Evolutionary conservation across 2,797 vertebrate genomes (phyloP), one percentile per base, ranked within the genome.

Genomic region (Eulemur mongoz): DNA sequence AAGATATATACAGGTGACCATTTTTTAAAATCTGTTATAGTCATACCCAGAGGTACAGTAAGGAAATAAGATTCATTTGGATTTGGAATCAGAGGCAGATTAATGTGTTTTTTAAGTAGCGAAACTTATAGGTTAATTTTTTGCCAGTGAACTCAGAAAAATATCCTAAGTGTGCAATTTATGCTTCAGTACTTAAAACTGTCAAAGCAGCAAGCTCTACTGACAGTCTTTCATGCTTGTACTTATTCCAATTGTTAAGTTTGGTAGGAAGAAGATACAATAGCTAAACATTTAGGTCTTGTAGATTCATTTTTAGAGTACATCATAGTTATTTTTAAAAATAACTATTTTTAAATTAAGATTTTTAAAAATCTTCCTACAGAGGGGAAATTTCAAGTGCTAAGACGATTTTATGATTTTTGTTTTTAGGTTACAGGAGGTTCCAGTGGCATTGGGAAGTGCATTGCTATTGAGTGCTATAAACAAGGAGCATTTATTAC

Each of bases 401-500:
- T 92, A 2, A 94, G 75, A 20, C 4, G 61, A 38, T 89, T 32
- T 52, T 40, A 0, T 40, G 32, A 2, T 38, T 84, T 89, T 96
- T 52, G 43, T 95, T 97, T 97, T 8, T 94, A 99, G 99, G 99
- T 99, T 50, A 99, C 99, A 0, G 99, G 99, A 87, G 99, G 99
- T 48, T 99, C 99, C 85, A 99, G 99, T 95, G 99, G 99, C 76
- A 99, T 99, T 89, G 99, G 99, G 50, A 99, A 99, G 98, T 98
- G 99, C 89, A 99, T 99, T 89, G 99, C 99, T 17, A 98, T 99
- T 22, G 99, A 99, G 98, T 99, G 99, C 97, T 99, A 99, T 92
- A 99, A 98, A 89, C 99, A 99, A 97, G 99, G 99, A 81, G 99
- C 99, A 6, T 99, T 99, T 98, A 99, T 99, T 98, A 99, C 99